Conservation (phyloP, 1,140 invertebrate genomes). For the Calephelis nemesis region DNA sequence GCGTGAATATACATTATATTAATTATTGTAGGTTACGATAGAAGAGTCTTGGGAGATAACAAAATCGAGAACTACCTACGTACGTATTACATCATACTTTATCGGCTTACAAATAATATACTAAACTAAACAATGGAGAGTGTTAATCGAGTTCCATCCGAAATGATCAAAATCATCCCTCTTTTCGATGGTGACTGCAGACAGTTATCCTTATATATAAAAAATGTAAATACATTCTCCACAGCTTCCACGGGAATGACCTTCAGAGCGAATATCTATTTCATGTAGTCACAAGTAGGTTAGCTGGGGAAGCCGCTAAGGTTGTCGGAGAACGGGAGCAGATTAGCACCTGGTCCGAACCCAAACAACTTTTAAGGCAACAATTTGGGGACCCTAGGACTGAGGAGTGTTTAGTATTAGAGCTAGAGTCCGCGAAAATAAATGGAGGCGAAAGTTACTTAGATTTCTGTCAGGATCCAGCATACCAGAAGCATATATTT, state of each 20-base stretch:
- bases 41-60: too few species aligned
- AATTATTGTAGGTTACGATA: too few species aligned
- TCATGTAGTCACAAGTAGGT: slow-evolving; percentile 17
- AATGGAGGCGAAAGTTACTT: too few species aligned
- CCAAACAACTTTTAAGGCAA: neutral
- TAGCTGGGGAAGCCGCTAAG: slow-evolving; percentile 20
- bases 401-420: too few species aligned
- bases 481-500: too few species aligned
- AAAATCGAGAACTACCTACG: neutral
- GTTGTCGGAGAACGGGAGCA: too few species aligned
- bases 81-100: neutral
- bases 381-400: too few species aligned
- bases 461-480: too few species aligned
- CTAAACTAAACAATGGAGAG: slow-evolving; percentile 1
- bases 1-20: too few species aligned
- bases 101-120: neutral
- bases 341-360: slow-evolving; percentile 11
- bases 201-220: neutral
- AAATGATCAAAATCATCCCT: too few species aligned
- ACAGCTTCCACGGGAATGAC: neutral
- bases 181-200: slow-evolving; percentile 4
- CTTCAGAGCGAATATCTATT: slow-evolving; percentile 21
- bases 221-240: slow-evolving; percentile 1
- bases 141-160: too few species aligned
- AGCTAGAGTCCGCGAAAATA: too few species aligned